Evolutionary conservation across 2,797 vertebrate species (phyloP).

Genomic region (Acridotheres tristis): DNA sequence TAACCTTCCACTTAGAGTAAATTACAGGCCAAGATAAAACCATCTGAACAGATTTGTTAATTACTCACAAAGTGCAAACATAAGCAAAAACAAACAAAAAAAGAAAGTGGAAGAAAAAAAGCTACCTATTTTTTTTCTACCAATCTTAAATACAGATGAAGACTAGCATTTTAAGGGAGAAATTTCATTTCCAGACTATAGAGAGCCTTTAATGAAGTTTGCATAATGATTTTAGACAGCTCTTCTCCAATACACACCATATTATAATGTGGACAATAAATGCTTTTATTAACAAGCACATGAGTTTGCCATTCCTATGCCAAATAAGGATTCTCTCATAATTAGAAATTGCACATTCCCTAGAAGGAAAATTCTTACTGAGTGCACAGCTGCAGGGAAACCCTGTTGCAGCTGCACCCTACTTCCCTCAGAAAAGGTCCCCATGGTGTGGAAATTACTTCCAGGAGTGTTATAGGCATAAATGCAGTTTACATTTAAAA

Average conservation of each 20-base stretch:
- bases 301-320: not conserved
- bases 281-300: constrained; percentile 19
- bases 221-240: not conserved
- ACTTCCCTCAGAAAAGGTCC: constrained; percentile 4
- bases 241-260: not conserved
- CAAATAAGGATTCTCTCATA: constrained; percentile 16
- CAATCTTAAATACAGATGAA: not conserved
- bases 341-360: constrained; percentile 16
- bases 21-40: not conserved
- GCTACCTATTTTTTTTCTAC: not conserved
- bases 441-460: not conserved
- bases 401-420: not conserved
- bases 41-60: not conserved
- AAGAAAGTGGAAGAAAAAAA: not conserved
- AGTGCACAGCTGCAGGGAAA: not conserved
- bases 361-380: constrained; percentile 4
- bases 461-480: not conserved
- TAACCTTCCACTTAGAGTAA: not conserved
- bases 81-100: not conserved
- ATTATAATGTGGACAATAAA: constrained; percentile 17
- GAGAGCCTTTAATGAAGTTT: not conserved
- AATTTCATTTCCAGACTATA: not conserved
- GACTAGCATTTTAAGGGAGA: not conserved
- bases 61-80: not conserved
- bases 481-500: not conserved